A percentile compares a stretch with the other conserved stretches of the same genome.
Evolutionary conservation across 92 coral and sea anemone genomes (phyloP).

Genomic region (Siderastrea siderea): DNA sequence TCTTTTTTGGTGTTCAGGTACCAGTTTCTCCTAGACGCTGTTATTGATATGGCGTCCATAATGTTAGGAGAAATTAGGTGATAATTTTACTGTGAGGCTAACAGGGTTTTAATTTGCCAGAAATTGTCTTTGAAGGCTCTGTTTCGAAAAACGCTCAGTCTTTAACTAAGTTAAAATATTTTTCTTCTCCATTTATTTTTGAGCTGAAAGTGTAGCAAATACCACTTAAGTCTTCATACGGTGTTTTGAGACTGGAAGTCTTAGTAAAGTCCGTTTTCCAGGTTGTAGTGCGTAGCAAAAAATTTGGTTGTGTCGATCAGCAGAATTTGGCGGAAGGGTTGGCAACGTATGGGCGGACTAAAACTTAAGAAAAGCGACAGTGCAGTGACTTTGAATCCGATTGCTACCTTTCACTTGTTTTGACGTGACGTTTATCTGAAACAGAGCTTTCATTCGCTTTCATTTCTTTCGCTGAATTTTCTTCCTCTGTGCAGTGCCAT

Average conservation of each 20-base stretch:
- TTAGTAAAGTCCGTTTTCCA: too few relatives aligned
- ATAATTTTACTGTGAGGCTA: too few relatives aligned
- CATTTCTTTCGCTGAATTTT: too few relatives aligned
- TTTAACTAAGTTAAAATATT: background rate
- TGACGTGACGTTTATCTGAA: background rate
- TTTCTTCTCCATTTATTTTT: background rate
- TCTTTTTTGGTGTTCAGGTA: slow-evolving; percentile 2
- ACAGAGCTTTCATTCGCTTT: background rate
- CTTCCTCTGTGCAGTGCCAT: background rate
- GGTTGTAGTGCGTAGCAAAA: too few relatives aligned
- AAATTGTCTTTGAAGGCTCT: background rate
- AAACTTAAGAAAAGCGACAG: too few relatives aligned
- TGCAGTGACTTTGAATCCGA: background rate
- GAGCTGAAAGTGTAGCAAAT: too few relatives aligned
- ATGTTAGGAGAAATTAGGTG: background rate
- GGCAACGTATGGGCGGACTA: background rate
- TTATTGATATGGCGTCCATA: background rate
- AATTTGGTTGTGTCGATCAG: background rate
- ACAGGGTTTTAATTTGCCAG: background rate
- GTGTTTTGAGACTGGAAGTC: too few relatives aligned
- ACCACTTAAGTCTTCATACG: too few relatives aligned
- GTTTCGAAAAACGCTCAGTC: slow-evolving; percentile 6
- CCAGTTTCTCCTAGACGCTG: background rate
- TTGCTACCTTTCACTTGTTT: background rate
- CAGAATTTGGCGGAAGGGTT: background rate